Evolutionary conservation across 2,797 vertebrate genomes (phyloP).

Genomic region (Selene dorsalis): DNA sequence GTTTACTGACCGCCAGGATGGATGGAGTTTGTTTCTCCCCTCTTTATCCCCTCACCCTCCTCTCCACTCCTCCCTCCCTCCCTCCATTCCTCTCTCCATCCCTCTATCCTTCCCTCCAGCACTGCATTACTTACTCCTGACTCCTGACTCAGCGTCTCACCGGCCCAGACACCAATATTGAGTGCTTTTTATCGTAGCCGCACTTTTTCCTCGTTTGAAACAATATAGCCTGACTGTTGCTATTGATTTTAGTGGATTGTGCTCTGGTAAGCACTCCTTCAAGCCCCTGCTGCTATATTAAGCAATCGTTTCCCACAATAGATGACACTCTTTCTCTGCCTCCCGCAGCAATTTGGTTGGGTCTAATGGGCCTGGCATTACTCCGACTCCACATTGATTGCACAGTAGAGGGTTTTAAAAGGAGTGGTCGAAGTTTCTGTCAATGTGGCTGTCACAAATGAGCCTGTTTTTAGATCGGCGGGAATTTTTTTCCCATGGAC

Average conservation of each 20-base stretch:
- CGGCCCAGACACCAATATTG: slow-evolving; percentile 76
- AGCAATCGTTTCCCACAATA: slow-evolving; percentile 91
- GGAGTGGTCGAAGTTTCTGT: slow-evolving; percentile 81
- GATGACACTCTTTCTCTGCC: slow-evolving; percentile 88
- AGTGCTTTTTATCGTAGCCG: slow-evolving; percentile 83
- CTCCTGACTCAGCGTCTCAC: slow-evolving; percentile 83
- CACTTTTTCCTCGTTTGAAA: slow-evolving; percentile 85
- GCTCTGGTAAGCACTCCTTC: slow-evolving; percentile 86
- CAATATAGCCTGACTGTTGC: slow-evolving; percentile 85
- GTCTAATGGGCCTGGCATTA: slow-evolving; percentile 91
- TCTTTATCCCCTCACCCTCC: slow-evolving; percentile 30
- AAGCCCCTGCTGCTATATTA: slow-evolving; percentile 90
- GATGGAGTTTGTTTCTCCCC: slow-evolving; percentile 30
- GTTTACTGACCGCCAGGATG: slow-evolving; percentile 68
- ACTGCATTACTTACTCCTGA: slow-evolving; percentile 78
- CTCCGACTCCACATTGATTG: slow-evolving; percentile 91
- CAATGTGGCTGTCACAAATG: slow-evolving; percentile 70
- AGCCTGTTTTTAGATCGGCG: slow-evolving; percentile 63
- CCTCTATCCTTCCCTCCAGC: slow-evolving; percentile 57
- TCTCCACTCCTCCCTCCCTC: slow-evolving; percentile 22
- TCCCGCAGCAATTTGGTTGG: slow-evolving; percentile 83
- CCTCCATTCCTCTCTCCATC: slow-evolving; percentile 37
- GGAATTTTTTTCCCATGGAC: slow-evolving; percentile 33
- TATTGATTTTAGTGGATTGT: slow-evolving; percentile 89
- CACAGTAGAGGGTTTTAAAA: slow-evolving; percentile 73